A percentile compares a stretch with the other conserved stretches of the same genome.
phyloP scores from a whole-genome alignment of 2,797 vertebrate genomes.

The Acrossocheilus fasciatus region DNA sequence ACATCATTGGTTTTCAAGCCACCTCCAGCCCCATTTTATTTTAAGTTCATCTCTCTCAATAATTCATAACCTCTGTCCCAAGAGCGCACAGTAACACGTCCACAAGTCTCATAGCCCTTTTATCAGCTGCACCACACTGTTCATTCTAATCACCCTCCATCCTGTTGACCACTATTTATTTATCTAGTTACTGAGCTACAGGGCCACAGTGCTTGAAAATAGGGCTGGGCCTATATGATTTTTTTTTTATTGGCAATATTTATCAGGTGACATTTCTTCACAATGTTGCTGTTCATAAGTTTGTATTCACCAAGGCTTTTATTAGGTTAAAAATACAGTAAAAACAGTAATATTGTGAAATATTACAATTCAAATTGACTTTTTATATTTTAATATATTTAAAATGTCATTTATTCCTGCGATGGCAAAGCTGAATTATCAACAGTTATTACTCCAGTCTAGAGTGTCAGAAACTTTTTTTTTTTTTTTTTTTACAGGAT shows the following conservation, averaged over 20 bases:
- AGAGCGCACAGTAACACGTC: constrained; percentile 35
- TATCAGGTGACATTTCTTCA: neutral
- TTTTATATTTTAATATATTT: neutral
- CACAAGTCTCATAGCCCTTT: constrained; percentile 35
- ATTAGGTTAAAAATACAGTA: neutral
- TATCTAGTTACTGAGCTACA: neutral
- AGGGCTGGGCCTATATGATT: neutral
- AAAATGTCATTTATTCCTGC: neutral
- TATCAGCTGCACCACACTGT: constrained; percentile 26
- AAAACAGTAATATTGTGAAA: neutral
- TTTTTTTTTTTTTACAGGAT: no score
- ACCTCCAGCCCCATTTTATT: constrained; percentile 68
- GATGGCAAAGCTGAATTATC: neutral
- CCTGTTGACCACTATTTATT: neutral
- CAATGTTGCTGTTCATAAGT: neutral
- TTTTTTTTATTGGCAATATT: neutral
- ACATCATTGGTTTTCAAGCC: constrained; percentile 26
- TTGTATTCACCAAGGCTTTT: neutral
- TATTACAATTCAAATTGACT: neutral
- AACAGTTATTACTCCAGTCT: neutral
- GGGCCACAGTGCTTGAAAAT: neutral
- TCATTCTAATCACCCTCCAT: neutral
- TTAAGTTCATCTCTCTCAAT: constrained; percentile 82
- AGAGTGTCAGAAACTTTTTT: neutral
- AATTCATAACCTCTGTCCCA: constrained; percentile 72